phyloP scores from a whole-genome alignment of 1,140 invertebrate genomes.

The Drosophila equinoxialis region DNA sequence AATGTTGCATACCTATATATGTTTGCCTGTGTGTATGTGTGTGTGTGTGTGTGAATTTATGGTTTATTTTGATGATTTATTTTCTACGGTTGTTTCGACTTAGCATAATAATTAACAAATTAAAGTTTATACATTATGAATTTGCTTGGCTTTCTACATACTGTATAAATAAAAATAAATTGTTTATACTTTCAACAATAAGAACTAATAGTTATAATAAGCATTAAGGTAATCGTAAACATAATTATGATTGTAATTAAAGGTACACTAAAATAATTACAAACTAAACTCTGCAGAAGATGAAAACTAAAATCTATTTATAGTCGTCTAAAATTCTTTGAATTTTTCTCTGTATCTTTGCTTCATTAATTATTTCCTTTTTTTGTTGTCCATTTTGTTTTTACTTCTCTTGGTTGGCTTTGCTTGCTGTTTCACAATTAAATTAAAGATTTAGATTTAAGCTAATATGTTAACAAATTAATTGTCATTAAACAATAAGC shows the following conservation, averaged over 20 bases:
- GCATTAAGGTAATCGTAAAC: conserved; percentile 48
- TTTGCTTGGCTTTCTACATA: conserved; percentile 64
- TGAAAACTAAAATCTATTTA: conserved; percentile 66
- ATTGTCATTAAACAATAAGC: conserved; percentile 49
- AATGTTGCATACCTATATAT: conserved; percentile 66
- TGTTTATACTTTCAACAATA: conserved; percentile 74
- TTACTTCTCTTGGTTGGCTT: conserved; percentile 23
- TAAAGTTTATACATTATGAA: conserved; percentile 66
- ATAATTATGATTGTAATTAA: conserved; percentile 49
- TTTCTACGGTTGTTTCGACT: conserved; percentile 39
- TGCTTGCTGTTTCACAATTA: conserved; percentile 23
- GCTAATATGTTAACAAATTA: conserved; percentile 44
- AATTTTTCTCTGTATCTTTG: conserved; percentile 40
- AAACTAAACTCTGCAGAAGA: conserved; percentile 58
- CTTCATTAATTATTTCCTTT: neutral
- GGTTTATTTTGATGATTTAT: conserved; percentile 53
- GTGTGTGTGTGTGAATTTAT: neutral
- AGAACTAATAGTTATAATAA: conserved; percentile 51
- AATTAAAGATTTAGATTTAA: conserved; percentile 47
- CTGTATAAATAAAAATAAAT: conserved; percentile 32
- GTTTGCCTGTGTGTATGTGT: conserved; percentile 28
- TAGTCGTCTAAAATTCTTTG: conserved; percentile 73
- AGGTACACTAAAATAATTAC: conserved; percentile 50
- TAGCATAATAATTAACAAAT: conserved; percentile 61
- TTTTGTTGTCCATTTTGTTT: conserved; percentile 19